phyloP scores from a whole-genome alignment of 2,113 vertebrate species.

The Ramphastos sulfuratus region DNA sequence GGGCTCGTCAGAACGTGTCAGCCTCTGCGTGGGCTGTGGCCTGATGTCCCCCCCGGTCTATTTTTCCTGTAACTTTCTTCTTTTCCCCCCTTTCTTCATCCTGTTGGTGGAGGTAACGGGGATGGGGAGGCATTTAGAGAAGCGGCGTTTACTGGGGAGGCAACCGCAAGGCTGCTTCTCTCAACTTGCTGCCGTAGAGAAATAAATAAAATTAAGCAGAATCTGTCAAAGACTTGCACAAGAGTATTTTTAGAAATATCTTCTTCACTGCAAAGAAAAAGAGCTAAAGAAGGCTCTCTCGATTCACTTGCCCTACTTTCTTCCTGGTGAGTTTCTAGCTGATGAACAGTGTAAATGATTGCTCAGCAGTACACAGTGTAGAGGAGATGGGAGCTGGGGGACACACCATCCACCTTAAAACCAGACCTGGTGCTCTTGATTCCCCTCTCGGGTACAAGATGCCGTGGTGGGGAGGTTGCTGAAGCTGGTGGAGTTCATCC shows the following conservation, averaged over 20 bases:
- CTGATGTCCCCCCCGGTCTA: neutral
- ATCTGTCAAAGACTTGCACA: neutral
- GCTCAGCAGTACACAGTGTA: neutral
- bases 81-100: neutral
- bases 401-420: neutral
- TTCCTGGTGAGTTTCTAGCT: constrained; percentile 36
- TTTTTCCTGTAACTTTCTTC: constrained; percentile 2
- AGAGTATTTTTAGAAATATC: constrained; percentile 46
- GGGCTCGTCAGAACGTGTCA: neutral
- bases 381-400: neutral
- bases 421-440: neutral
- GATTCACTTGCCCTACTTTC: constrained; percentile 48
- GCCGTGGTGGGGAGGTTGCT: neutral
- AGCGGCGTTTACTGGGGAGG: neutral
- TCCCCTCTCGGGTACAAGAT: neutral
- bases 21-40: constrained; percentile 13
- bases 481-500: neutral
- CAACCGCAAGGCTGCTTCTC: neutral
- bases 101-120: neutral
- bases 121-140: neutral
- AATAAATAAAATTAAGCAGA: neutral
- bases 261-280: neutral
- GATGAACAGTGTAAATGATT: constrained; percentile 24
- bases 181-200: neutral
- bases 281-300: neutral